These are phyloP conservation scores for Ptyas mucosa DNA, from an alignment of 2,113 vertebrate genomes.

Conservation along the genomic window DNA sequence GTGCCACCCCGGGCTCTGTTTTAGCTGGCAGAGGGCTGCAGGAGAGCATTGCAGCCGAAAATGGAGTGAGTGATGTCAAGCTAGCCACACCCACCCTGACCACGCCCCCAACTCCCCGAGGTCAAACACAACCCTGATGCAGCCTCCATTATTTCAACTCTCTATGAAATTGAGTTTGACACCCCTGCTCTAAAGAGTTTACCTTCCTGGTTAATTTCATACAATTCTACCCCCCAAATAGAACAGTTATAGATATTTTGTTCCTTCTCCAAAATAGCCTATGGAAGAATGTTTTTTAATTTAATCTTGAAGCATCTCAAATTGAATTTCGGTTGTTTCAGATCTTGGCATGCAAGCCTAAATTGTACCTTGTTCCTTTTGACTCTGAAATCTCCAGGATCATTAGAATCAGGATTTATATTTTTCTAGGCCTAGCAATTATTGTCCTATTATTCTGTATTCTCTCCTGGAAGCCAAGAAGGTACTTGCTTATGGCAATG, in stretches of 20 bases:
- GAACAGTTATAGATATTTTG: not conserved
- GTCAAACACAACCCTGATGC: too few relatives aligned
- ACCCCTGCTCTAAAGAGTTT: not conserved
- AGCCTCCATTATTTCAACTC: too few relatives aligned
- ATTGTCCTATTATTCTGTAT: not conserved
- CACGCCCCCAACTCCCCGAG: too few relatives aligned
- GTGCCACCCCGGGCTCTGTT: too few relatives aligned
- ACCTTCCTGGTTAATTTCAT: not conserved
- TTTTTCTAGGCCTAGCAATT: not conserved
- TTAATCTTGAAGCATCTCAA: not conserved
- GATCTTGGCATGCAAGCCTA: not conserved
- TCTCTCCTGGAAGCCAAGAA: not conserved
- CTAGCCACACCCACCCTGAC: too few relatives aligned
- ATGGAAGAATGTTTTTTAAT: not conserved
- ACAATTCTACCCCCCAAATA: not conserved
- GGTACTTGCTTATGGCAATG: not conserved
- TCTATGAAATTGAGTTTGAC: too few relatives aligned
- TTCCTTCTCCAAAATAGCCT: not conserved
- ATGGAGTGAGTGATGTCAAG: too few relatives aligned
- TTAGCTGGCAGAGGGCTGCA: too few relatives aligned
- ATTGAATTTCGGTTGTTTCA: not conserved
- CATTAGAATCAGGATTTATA: not conserved
- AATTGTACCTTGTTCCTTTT: not conserved
- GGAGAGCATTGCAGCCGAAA: too few relatives aligned
- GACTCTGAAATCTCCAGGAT: not conserved